Conservation (phyloP, 2,113 vertebrate species). For the Trichomycterus rosablanca region DNA sequence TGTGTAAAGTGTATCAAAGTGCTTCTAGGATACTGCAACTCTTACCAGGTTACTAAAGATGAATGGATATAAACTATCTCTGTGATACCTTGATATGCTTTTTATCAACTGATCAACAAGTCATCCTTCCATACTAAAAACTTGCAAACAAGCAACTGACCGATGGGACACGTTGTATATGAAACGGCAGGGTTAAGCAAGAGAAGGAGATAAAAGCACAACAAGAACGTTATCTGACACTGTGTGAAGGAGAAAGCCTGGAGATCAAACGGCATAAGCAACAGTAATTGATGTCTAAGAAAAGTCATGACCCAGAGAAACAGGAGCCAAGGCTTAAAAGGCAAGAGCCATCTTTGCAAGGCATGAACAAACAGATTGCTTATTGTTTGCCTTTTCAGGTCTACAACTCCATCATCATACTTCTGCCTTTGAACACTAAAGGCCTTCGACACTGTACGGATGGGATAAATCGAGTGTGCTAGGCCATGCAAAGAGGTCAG, state of each 20-base stretch:
- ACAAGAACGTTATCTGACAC: constrained; percentile 65
- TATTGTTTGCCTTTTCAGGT: constrained; percentile 75
- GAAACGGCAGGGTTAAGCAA: too few relatives aligned
- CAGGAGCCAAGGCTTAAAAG: constrained; percentile 76
- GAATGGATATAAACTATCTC: too few relatives aligned
- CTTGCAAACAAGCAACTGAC: neutral
- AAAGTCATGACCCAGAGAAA: constrained; percentile 77
- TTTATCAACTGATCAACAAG: too few relatives aligned
- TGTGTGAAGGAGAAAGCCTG: constrained; percentile 50
- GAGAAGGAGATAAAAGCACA: constrained; percentile 55
- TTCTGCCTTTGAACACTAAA: constrained; percentile 23
- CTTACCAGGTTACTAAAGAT: too few relatives aligned
- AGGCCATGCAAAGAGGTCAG: neutral
- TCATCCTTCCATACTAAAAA: constrained; percentile 2
- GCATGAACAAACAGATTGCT: constrained; percentile 73
- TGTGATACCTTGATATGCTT: too few relatives aligned
- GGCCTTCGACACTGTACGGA: constrained; percentile 9
- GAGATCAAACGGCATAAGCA: constrained; percentile 68
- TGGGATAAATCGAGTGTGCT: neutral
- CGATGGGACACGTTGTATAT: neutral
- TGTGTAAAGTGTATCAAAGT: too few relatives aligned
- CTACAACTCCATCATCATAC: constrained; percentile 33
- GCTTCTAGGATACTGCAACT: too few relatives aligned
- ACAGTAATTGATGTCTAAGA: constrained; percentile 80
- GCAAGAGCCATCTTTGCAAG: constrained; percentile 68